phyloP scores from a whole-genome alignment of 2,888 invertebrate genomes.

The Caenorhabditis panamensis region DNA sequence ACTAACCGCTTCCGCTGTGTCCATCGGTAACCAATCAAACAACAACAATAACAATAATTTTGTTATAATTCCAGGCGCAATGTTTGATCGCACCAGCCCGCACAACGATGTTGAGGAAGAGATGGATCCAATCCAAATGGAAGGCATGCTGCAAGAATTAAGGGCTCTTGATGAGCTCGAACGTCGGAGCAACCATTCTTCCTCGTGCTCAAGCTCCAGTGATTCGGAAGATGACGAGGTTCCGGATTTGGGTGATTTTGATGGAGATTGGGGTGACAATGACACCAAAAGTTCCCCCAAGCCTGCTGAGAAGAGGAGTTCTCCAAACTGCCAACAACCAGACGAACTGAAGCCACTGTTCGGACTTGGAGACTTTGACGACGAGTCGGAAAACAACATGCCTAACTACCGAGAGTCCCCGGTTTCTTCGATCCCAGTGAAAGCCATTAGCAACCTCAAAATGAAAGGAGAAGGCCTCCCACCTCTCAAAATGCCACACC shows the following conservation, averaged over 20 bases:
- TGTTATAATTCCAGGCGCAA: constrained; percentile 32
- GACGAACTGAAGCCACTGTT: background rate
- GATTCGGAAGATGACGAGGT: background rate
- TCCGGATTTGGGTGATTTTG: constrained; percentile 5
- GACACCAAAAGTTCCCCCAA: no score
- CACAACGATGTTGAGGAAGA: constrained; percentile 6
- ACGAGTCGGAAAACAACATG: background rate
- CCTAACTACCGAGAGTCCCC: background rate
- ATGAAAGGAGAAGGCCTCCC: constrained; percentile 22
- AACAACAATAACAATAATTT: background rate
- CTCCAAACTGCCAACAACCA: background rate
- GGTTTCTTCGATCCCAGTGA: background rate
- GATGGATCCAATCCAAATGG: constrained; percentile 26
- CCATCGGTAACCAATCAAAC: constrained; percentile 49
- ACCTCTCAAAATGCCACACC: constrained; percentile 49
- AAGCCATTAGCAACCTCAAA: constrained; percentile 2
- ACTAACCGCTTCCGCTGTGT: constrained; percentile 62
- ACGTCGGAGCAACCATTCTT: background rate
- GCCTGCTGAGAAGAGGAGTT: background rate
- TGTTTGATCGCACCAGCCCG: no score
- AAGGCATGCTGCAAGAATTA: constrained; percentile 17
- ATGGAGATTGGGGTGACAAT: constrained; percentile 55
- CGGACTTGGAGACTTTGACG: background rate
- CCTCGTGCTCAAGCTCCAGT: background rate
- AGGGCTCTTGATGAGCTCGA: background rate